Percentiles rank a stretch among this genome's conserved stretches.
Evolutionary conservation across 2,113 vertebrate species (phyloP).

Genomic region (Elgaria multicarinata): DNA sequence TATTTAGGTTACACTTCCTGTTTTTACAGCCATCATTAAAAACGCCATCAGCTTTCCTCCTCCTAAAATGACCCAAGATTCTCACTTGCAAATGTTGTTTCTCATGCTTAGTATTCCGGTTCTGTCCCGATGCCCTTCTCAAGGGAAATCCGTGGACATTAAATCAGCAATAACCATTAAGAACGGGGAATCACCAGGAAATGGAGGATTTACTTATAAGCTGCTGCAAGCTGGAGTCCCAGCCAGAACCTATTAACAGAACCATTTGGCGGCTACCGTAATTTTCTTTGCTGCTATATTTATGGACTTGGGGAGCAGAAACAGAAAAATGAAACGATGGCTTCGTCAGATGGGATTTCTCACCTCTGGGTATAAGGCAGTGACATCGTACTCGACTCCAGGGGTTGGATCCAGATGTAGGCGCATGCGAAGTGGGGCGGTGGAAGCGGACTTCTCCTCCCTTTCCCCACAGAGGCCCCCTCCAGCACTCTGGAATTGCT

Average conservation of each 20-base stretch:
- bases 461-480: too few species aligned
- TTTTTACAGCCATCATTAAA: neutral
- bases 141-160: neutral
- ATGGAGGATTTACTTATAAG: neutral
- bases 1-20: neutral
- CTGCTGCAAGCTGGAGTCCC: neutral
- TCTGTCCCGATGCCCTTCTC: fast-evolving
- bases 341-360: too few species aligned
- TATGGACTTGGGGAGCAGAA: neutral
- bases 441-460: too few species aligned
- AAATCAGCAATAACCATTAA: neutral
- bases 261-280: neutral
- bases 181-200: neutral
- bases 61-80: neutral
- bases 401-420: too few species aligned
- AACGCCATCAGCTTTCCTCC: neutral
- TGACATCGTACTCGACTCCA: too few species aligned
- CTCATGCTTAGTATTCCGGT: neutral
- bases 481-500: too few species aligned
- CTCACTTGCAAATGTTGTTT: neutral
- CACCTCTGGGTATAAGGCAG: neutral
- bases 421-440: too few species aligned
- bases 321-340: neutral
- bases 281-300: fast-evolving
- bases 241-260: neutral